Conservation (phyloP, 2,888 invertebrate genomes). For the Trimorus sp. region DNA sequence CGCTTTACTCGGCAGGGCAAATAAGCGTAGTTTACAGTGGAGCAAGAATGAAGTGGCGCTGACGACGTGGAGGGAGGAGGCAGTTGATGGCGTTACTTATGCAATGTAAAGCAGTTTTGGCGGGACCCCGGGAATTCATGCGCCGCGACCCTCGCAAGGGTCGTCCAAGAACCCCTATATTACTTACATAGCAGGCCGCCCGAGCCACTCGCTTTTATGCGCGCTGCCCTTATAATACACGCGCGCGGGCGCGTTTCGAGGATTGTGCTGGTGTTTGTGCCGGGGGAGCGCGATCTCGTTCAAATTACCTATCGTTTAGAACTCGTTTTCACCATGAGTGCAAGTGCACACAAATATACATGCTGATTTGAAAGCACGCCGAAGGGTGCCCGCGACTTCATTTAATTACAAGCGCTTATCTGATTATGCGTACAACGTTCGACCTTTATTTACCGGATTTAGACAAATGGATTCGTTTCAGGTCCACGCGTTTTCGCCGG, state of each 20-base stretch:
- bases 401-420: slow-evolving; percentile 62
- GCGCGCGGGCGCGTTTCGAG: slow-evolving; percentile 60
- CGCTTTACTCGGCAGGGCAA: slow-evolving; percentile 69
- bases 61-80: slow-evolving; percentile 52
- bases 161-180: slow-evolving; percentile 76
- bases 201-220: slow-evolving; percentile 73
- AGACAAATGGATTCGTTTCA: slow-evolving; percentile 42
- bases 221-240: slow-evolving; percentile 72
- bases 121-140: slow-evolving; percentile 74
- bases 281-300: slow-evolving; percentile 69
- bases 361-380: slow-evolving; percentile 70
- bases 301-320: slow-evolving; percentile 81
- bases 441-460: slow-evolving; percentile 46
- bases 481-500: not conserved
- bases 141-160: slow-evolving; percentile 78
- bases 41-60: slow-evolving; percentile 70
- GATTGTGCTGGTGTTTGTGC: slow-evolving; percentile 65
- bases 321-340: slow-evolving; percentile 78
- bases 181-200: slow-evolving; percentile 74
- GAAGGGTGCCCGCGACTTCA: slow-evolving; percentile 61
- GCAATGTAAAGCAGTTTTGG: slow-evolving; percentile 74
- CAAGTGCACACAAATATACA: slow-evolving; percentile 77
- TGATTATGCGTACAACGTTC: slow-evolving; percentile 54
- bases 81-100: slow-evolving; percentile 75
- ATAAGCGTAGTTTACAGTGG: slow-evolving; percentile 76